These are phyloP conservation scores for Saccostrea cuccullata DNA, from an alignment of 1,140 invertebrate species.

Conservation along the genomic window DNA sequence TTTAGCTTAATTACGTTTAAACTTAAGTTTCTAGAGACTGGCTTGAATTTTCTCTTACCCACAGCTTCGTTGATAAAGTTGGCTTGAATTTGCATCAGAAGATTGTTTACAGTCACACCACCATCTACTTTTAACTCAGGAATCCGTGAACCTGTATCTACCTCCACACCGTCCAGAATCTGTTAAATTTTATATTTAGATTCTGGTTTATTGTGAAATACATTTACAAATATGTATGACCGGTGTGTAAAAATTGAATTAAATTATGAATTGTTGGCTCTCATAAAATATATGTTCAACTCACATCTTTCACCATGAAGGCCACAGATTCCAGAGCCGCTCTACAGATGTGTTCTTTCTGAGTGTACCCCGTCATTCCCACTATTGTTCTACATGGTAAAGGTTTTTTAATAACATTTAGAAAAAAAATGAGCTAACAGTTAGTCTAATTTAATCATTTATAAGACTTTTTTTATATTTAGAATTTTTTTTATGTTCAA, in stretches of 20 bases:
- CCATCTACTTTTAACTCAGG: constrained; percentile 35
- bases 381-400: constrained; percentile 30
- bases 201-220: not conserved
- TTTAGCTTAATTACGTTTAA: not conserved
- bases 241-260: not conserved
- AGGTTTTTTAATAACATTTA: not conserved
- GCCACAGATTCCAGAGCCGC: constrained; percentile 46
- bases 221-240: not conserved
- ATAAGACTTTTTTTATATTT: too few species aligned
- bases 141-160: constrained; percentile 38
- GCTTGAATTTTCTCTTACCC: not conserved
- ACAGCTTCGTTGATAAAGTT: constrained; percentile 38
- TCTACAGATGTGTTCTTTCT: constrained; percentile 45
- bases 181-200: not conserved
- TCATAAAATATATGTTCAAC: not conserved
- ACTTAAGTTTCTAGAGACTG: not conserved
- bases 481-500: too few species aligned
- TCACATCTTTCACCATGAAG: constrained; percentile 39
- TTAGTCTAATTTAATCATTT: not conserved
- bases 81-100: constrained; percentile 50
- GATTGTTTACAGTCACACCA: constrained; percentile 40
- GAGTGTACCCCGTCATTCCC: constrained; percentile 39
- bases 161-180: constrained; percentile 14
- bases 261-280: not conserved
- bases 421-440: too few species aligned